Conservation (phyloP, 2,113 vertebrate species). For the Lophotis ruficrista region DNA sequence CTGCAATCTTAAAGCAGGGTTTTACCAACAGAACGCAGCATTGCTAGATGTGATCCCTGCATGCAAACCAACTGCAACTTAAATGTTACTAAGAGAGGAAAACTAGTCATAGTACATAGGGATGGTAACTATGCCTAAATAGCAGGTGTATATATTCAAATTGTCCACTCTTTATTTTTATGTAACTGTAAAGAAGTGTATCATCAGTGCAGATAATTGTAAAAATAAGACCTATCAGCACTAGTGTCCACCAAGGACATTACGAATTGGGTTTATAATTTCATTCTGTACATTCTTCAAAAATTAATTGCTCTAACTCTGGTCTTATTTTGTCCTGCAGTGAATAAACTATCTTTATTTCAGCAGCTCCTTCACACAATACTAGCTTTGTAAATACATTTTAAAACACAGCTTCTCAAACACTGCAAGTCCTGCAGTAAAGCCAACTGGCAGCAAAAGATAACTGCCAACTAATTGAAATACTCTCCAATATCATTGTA, state of each 20-base stretch:
- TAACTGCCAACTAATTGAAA: neutral
- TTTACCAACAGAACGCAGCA: neutral
- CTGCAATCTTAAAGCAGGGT: neutral
- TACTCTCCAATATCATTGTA: neutral
- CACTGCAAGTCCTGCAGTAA: neutral
- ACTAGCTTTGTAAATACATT: neutral
- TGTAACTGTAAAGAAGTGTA: neutral
- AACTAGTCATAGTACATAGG: neutral
- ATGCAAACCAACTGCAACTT: neutral
- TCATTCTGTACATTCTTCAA: neutral
- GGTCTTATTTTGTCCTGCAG: neutral
- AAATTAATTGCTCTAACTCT: neutral
- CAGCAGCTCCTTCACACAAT: neutral
- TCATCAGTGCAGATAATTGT: neutral
- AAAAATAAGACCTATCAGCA: neutral
- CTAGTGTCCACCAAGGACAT: neutral
- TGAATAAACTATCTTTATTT: neutral
- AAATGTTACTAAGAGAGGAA: neutral
- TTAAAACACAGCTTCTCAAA: neutral
- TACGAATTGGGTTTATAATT: neutral
- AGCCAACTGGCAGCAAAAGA: neutral
- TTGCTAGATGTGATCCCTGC: neutral
- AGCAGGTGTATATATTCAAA: neutral
- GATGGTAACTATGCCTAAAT: neutral
- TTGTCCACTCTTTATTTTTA: neutral